Conservation (phyloP, 2,797 vertebrate genomes). For the Sparidentex hasta region DNA sequence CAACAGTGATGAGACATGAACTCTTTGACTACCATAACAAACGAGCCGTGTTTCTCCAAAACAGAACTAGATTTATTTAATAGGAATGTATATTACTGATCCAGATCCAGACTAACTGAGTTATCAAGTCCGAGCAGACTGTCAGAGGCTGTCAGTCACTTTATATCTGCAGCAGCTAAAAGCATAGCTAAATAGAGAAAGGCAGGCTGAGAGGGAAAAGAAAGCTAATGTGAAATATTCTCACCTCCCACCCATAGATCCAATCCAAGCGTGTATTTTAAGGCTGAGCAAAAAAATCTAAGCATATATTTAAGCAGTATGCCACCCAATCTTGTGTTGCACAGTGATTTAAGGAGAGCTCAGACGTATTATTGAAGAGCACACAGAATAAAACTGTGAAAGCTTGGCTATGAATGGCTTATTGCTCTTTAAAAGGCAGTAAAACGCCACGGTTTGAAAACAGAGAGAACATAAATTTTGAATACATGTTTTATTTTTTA, state of each 20-base stretch:
- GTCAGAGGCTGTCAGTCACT: slow-evolving; percentile 7
- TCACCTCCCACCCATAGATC: slow-evolving; percentile 16
- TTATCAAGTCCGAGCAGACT: slow-evolving; percentile 23
- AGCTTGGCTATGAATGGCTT: slow-evolving; percentile 7
- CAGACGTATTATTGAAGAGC: neutral
- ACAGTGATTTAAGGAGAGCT: slow-evolving; percentile 7
- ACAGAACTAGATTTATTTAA: neutral
- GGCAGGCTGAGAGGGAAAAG: neutral
- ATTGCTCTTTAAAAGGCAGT: slow-evolving; percentile 27
- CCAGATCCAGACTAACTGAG: slow-evolving; percentile 12
- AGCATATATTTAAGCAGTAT: slow-evolving; percentile 21
- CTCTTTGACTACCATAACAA: neutral
- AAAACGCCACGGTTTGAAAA: slow-evolving; percentile 27
- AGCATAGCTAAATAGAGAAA: neutral
- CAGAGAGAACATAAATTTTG: slow-evolving; percentile 27
- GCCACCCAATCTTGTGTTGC: neutral
- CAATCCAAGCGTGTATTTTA: neutral
- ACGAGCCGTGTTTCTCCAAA: neutral
- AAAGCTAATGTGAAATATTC: slow-evolving; percentile 17
- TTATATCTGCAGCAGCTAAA: neutral
- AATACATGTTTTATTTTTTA: slow-evolving; percentile 40
- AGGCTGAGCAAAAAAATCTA: slow-evolving; percentile 21
- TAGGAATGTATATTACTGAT: neutral
- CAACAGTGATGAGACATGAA: neutral
- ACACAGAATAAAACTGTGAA: slow-evolving; percentile 8